Conservation (phyloP, 2,113 vertebrate genomes). For the Excalfactoria chinensis region DNA sequence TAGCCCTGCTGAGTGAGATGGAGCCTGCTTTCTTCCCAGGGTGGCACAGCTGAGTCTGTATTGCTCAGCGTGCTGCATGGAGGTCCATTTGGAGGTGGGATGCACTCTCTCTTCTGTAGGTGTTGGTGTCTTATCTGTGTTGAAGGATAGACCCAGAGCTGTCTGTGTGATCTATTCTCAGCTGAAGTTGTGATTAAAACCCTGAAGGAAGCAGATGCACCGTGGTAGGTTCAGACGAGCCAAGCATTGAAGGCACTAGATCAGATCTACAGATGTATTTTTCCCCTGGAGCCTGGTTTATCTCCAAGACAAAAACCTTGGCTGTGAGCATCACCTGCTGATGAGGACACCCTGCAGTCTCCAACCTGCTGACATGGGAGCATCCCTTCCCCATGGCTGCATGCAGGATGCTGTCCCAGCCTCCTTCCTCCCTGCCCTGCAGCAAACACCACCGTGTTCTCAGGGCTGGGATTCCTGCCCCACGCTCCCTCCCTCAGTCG, state of each 20-base stretch:
- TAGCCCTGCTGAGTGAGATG: neutral
- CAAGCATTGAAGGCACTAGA: neutral
- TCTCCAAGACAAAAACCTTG: neutral
- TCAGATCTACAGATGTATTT: rapidly evolving
- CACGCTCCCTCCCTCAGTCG: neutral
- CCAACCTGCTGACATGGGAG: neutral
- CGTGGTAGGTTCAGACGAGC: neutral
- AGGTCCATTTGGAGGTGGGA: neutral
- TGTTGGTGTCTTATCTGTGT: neutral
- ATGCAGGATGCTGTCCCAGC: neutral
- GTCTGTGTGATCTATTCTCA: neutral
- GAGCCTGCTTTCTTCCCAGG: neutral
- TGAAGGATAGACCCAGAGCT: neutral
- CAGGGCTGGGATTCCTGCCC: neutral
- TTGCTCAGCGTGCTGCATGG: neutral
- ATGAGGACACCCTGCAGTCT: neutral
- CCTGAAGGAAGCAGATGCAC: neutral
- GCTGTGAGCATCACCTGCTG: neutral
- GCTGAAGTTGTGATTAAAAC: neutral
- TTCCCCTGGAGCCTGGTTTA: neutral
- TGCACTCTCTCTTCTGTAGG: neutral
- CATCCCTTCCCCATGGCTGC: neutral
- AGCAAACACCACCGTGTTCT: rapidly evolving
- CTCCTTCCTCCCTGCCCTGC: neutral
- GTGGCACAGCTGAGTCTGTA: rapidly evolving